Conservation (phyloP, 2,113 vertebrate genomes). For the Oreotragus oreotragus region DNA sequence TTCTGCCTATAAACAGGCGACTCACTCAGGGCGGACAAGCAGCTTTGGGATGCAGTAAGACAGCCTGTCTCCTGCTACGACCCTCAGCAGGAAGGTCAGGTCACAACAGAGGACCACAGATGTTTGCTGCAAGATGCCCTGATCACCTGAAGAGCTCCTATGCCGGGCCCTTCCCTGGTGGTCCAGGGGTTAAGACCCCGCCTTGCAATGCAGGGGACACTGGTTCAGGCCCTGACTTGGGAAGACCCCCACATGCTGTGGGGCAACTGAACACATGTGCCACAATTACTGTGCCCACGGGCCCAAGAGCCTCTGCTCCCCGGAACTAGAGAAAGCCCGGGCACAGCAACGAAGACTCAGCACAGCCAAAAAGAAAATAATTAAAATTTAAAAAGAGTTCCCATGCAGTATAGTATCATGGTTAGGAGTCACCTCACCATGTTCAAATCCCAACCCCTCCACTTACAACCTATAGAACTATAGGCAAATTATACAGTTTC, state of each 20-base stretch:
- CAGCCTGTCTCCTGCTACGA: not conserved
- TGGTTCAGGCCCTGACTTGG: not conserved
- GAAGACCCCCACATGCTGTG: not conserved
- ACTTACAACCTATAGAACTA: not conserved
- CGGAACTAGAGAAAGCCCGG: rapidly evolving
- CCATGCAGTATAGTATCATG: rapidly evolving
- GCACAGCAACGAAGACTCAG: rapidly evolving
- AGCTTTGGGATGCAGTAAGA: rapidly evolving
- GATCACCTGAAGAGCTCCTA: not conserved
- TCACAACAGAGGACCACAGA: not conserved
- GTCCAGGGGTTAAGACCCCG: not conserved
- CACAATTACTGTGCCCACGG: not conserved
- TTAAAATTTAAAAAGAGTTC: not conserved
- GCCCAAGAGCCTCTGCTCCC: not conserved
- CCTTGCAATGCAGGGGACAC: not conserved
- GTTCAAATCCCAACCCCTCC: not conserved
- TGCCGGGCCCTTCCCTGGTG: not conserved
- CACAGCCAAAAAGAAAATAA: not conserved
- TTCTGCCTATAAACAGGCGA: not conserved
- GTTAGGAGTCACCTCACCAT: rapidly evolving
- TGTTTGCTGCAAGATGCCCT: not conserved
- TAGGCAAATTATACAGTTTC: not conserved
- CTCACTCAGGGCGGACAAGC: not conserved
- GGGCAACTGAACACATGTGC: rapidly evolving
- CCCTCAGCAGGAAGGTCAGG: rapidly evolving